Evolutionary conservation across 2,113 vertebrate genomes (phyloP).

Genomic region (Gasterosteus nipponicus): DNA sequence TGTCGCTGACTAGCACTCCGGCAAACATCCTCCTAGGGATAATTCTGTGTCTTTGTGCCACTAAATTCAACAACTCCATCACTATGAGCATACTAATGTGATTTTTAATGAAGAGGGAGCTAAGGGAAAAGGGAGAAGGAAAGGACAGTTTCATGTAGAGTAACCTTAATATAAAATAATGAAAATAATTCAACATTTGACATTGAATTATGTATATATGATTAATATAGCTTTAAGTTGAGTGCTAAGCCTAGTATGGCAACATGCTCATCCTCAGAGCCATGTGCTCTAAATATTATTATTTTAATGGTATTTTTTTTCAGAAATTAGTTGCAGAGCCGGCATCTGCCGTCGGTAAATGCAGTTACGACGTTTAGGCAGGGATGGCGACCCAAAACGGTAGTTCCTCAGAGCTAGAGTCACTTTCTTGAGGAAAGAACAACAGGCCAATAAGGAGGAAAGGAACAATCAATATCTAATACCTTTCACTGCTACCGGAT

Average conservation of each 20-base stretch:
- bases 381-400: neutral
- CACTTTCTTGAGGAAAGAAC: neutral
- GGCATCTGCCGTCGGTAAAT: neutral
- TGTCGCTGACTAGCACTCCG: conserved; percentile 39
- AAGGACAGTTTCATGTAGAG: neutral
- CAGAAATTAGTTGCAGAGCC: neutral
- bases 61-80: conserved; percentile 19
- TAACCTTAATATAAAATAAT: neutral
- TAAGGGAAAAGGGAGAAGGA: neutral
- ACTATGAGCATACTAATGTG: conserved; percentile 21
- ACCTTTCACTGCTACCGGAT: neutral
- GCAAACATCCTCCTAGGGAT: conserved; percentile 36
- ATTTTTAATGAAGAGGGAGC: neutral
- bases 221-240: neutral
- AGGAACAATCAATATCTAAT: conserved; percentile 16
- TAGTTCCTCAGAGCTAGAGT: neutral
- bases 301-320: too few relatives aligned
- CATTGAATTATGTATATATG: neutral
- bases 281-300: too few relatives aligned
- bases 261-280: neutral
- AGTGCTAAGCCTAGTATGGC: neutral
- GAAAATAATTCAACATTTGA: neutral
- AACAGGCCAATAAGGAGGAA: conserved; percentile 8
- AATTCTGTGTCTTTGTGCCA: conserved; percentile 15
- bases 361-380: conserved; percentile 9